Evolutionary conservation across 92 coral and sea anemone species (phyloP).

Genomic region (Zoanthus sansibaricus): DNA sequence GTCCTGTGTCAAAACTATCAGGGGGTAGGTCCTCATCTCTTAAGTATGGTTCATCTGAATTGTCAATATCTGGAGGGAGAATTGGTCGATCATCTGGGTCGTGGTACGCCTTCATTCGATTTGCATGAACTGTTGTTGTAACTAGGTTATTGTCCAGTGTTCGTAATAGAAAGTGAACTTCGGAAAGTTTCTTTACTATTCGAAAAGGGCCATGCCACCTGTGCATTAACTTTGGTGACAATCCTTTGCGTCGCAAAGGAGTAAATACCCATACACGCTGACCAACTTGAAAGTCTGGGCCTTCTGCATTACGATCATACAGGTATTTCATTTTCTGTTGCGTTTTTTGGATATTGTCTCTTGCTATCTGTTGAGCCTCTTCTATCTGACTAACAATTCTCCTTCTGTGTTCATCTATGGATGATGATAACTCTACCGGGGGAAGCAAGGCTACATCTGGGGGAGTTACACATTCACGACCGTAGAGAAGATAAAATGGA

Average conservation of each 20-base stretch:
- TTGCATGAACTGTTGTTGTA: background rate
- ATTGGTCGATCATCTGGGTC: background rate
- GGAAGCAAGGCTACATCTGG: constrained; percentile 43
- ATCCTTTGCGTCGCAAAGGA: constrained; percentile 52
- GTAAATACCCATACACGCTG: constrained; percentile 35
- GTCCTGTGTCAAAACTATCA: background rate
- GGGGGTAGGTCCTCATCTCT: background rate
- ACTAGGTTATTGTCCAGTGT: constrained; percentile 44
- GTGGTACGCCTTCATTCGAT: background rate
- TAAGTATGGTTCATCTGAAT: background rate
- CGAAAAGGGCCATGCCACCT: constrained; percentile 63
- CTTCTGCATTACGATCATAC: constrained; percentile 49
- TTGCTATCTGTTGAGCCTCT: background rate
- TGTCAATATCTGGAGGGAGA: background rate
- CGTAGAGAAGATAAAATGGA: constrained; percentile 49
- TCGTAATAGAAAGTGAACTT: constrained; percentile 52
- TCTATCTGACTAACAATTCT: background rate
- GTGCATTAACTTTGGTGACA: constrained; percentile 57
- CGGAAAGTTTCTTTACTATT: constrained; percentile 34
- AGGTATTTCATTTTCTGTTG: constrained; percentile 60
- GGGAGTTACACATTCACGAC: constrained; percentile 22
- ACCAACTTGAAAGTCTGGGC: constrained; percentile 45
- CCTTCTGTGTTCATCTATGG: background rate
- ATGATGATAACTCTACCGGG: constrained; percentile 13
- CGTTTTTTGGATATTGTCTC: constrained; percentile 11